Evolutionary conservation across 1,140 invertebrate species (phyloP), one percentile per base, ranked within the genome.

Genomic region (Solenopsis invicta): DNA sequence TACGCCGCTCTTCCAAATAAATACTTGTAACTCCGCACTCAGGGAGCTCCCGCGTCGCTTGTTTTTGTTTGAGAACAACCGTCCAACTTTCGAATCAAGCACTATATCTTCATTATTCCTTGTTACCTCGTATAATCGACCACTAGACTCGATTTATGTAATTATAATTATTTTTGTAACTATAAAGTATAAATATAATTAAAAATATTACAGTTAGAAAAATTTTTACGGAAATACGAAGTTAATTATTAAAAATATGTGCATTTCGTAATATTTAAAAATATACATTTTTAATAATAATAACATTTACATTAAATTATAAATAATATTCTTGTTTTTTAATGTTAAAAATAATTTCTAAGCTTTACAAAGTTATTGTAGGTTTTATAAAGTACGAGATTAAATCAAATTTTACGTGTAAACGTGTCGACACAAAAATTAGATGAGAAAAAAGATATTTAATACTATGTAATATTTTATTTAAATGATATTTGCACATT

Each of bases 41-140:
- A 18, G 50, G 6, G 10, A 50, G 48, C 56, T 82, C 34, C 12
- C 24, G 24, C 67, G 6, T 45, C n/a, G 21, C 16, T 34, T 6
- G 52, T 82, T 72, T 82, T 82, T 72, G 34, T 59, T 41, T 59
- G 16, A 72, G 72, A 82, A 18, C 37, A 48, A 45, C 29, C n/a
- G 29, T 69, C 24, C 21, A 72, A 48, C 52, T 82, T 82, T 72
- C n/a, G 37, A 59, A 82, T 72, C 6, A 2, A 45, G 24, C 21
- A 16, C 16, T 81, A 21, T 71, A 29, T 81, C 50, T 81, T 56
- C n/a, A 80, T 80, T 67, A 80, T 8, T 81, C 18, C 56, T 37
- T 82, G 41, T 82, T 82, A 45, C 16, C 1, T 48, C 16, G 12
- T 16, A 48, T 45, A 82, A 74, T n/a, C 54, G 8, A 24, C 9